Evolutionary conservation across 2,113 vertebrate species (phyloP), one percentile per base, ranked within the genome.

Genomic region (Saccopteryx leptura): DNA sequence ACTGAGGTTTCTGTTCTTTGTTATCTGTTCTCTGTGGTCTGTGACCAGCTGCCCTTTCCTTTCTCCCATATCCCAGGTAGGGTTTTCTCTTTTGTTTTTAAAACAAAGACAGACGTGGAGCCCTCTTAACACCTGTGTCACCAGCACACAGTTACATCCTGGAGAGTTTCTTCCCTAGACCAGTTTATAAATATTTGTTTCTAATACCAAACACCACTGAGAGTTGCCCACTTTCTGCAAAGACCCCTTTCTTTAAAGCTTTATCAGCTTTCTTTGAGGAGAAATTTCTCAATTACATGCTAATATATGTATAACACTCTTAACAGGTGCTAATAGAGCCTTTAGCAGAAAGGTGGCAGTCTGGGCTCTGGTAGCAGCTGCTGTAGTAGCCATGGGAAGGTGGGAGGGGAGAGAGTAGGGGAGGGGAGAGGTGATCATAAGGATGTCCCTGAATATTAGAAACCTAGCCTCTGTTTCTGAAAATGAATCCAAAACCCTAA

Each of bases 261-360:
- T 94, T 71, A 90, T 60, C n/a, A 31, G 12, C 21, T 76, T 90
- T 33, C 54, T 80, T 92, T 69, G 56, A 79, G 33, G 93, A 92
- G 94, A 85, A 94, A 83, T 69, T 85, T 88, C 76, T 85, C 50
- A 72, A 33, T 74, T 50, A 24, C 8, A 2, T 71, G 78, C 26
- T 94, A 89, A 83, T 94, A 5, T 69, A 54, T 75, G 58, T 76
- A 8, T 79, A 39, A 83, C 86, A 58, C 68, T 87, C 60, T 75
- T 68, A 75, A 66, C 46, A 52, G 54, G 91, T 79, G 54, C 83
- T 79, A 58, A n/a, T 4, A 31, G 24, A 10, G 60, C 48, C 66
- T 52, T 65, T 60, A 83, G 93, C 91, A 54, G n/a, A 61, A 52
- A 74, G 69, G 9, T 46, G 11, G 5, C 54, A 31, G 28, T 23